Evolutionary conservation across 2,888 invertebrate species (phyloP), one percentile per base, ranked within the genome.

Genomic region (Morpho deidamia): DNA sequence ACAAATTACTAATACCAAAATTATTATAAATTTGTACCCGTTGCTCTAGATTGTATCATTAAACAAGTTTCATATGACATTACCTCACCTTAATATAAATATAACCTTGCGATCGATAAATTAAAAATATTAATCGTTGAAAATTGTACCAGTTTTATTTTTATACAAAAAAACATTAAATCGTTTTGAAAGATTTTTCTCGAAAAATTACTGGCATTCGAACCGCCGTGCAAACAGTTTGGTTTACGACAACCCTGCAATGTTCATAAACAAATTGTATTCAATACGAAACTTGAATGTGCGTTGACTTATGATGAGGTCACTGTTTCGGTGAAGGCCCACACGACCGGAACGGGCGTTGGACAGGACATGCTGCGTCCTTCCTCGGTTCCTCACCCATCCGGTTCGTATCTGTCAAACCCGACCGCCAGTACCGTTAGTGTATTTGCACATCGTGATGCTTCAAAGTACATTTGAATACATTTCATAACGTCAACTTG

Each of bases 381-480:
- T 70, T 71, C 72, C 72, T 71, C 67, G 63, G 65, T 61, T 71
- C 72, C 72, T 71, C 67, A 64, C 66, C 63, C 69, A 69, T 70
- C 70, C 69, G 70, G 68, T 67, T 56, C 56, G 63, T 69, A 69
- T 69, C 66, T 67, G 63, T 62, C 44, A 42, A 42, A 34, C 49
- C 44, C 53, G 47, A 46, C 45, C 61, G 63, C 68, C 65, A 52
- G 48, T 72, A 72, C 82, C 78, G 83, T 81, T 82, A 81, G 53
- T 56, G 61, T 76, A 78, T 81, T 81, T 78, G 75, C 76, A 69
- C 71, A 69, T 72, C 72, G 74, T 73, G 73, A 68, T 58, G 55
- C 55, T 57, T n/a, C 49, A 56, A 51, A 47, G 53, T 44, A 58
- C 47, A 58, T 61, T 63, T 61, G 58, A 58, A 62, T 60, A 61